phyloP scores from a whole-genome alignment of 92 coral and sea anemone species.

The Meandrina meandrites region DNA sequence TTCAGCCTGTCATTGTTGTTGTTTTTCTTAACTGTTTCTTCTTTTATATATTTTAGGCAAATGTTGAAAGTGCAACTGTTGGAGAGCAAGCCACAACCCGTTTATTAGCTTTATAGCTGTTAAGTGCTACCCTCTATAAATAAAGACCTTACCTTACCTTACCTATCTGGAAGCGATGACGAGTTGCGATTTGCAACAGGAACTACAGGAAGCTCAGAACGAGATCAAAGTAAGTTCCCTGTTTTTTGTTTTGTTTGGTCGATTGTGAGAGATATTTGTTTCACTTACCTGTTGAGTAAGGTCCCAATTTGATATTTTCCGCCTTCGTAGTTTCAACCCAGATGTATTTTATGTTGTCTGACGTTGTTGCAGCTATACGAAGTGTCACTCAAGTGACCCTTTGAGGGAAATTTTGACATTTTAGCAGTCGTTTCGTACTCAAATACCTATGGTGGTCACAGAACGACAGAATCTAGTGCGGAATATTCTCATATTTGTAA shows the following conservation, averaged over 20 bases:
- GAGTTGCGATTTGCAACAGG: not conserved
- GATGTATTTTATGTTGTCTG: too few relatives aligned
- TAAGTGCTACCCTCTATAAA: too few relatives aligned
- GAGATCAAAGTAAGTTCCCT: constrained; percentile 5
- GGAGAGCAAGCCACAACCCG: not conserved
- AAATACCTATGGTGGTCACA: too few relatives aligned
- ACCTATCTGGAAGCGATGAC: not conserved
- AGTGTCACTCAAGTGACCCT: too few relatives aligned
- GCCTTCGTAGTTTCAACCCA: too few relatives aligned
- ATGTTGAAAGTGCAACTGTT: not conserved
- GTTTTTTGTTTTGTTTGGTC: not conserved
- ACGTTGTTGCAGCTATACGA: too few relatives aligned
- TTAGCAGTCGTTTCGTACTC: too few relatives aligned
- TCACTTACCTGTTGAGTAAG: not conserved
- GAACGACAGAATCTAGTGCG: too few relatives aligned
- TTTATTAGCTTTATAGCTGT: too few relatives aligned
- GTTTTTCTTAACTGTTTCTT: not conserved
- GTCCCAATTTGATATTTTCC: not conserved
- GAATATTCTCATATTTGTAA: too few relatives aligned
- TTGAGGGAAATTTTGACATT: too few relatives aligned
- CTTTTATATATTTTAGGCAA: not conserved
- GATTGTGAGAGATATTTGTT: not conserved
- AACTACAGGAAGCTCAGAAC: not conserved
- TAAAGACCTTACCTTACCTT: too few relatives aligned
- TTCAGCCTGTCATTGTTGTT: not conserved